Percentiles rank a stretch among this genome's conserved stretches.
These are phyloP conservation scores for Crotalus helleri DNA, from an alignment of 2,113 vertebrate genomes.

Conservation along the genomic window DNA sequence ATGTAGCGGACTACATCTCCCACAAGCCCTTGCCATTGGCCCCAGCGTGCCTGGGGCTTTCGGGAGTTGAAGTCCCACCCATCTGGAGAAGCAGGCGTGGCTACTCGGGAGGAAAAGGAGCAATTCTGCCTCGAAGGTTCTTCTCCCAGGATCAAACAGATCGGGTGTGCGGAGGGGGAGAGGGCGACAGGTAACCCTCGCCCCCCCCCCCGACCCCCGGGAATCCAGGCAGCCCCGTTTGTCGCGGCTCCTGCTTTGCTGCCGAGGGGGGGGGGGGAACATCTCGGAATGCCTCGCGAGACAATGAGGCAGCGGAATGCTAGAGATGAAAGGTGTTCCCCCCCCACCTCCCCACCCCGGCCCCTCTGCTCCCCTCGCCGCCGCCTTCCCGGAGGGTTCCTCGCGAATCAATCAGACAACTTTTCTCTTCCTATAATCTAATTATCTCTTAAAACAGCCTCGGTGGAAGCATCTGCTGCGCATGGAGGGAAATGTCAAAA, in stretches of 20 bases:
- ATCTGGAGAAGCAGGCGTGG: not conserved
- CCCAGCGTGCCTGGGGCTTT: not conserved
- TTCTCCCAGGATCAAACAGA: not conserved
- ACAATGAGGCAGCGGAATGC: constrained; percentile 20
- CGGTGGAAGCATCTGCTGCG: not conserved
- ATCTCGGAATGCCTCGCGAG: constrained; percentile 15
- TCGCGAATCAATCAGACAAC: constrained; percentile 44
- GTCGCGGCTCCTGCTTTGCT: not conserved
- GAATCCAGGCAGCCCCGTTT: too few species aligned
- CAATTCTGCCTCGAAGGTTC: not conserved
- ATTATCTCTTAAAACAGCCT: not conserved
- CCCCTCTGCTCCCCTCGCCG: not conserved
- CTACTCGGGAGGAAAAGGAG: not conserved
- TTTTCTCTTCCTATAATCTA: constrained; percentile 24
- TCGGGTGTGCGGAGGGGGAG: not conserved
- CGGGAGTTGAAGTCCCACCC: not conserved
- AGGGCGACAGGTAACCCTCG: too few species aligned
- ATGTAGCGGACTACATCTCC: not conserved
- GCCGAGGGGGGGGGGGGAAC: not conserved
- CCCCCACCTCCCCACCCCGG: not conserved
- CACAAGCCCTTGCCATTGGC: not conserved
- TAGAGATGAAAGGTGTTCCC: not conserved
- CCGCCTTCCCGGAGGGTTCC: constrained; percentile 17
- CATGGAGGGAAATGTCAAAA: not conserved
- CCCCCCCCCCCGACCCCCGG: rapidly evolving